Conservation (phyloP, 1,140 invertebrate genomes). For the Acromyrmex heyeri region DNA sequence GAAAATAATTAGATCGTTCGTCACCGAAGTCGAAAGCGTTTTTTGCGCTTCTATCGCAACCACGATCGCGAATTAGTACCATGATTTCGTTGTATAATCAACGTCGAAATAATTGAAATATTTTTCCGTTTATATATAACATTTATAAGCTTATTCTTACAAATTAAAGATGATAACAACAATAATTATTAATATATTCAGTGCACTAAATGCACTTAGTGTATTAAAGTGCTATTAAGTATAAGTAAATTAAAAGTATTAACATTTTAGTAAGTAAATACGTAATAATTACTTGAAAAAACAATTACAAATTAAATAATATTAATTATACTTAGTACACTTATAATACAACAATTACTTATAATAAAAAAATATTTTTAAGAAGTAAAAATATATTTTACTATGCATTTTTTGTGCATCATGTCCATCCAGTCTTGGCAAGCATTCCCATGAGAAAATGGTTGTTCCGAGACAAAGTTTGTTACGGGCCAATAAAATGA, state of each 20-base stretch:
- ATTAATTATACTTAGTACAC: too few species aligned
- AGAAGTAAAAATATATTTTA: slow-evolving; percentile 12
- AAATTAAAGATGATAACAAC: background rate
- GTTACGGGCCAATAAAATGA: slow-evolving; percentile 53
- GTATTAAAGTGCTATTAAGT: background rate
- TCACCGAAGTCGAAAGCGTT: slow-evolving; percentile 54
- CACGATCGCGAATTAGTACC: slow-evolving; percentile 2
- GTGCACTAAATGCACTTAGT: background rate
- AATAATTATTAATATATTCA: background rate
- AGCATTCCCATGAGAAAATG: slow-evolving; percentile 29
- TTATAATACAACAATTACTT: background rate
- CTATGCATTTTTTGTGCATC: background rate
- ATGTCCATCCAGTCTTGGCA: slow-evolving; percentile 14
- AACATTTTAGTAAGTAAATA: background rate
- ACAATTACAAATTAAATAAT: too few species aligned
- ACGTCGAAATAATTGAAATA: background rate
- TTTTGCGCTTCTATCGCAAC: slow-evolving; percentile 32
- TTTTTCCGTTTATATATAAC: slow-evolving; percentile 1
- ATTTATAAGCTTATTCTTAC: background rate
- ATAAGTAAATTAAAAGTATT: background rate
- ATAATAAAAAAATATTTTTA: background rate
- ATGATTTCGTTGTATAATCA: slow-evolving; percentile 1
- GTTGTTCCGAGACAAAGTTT: slow-evolving; percentile 25
- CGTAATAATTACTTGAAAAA: background rate
- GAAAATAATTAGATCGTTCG: slow-evolving; percentile 77